Conservation (phyloP, 2,888 invertebrate species). For the Agrotis exclamationis region DNA sequence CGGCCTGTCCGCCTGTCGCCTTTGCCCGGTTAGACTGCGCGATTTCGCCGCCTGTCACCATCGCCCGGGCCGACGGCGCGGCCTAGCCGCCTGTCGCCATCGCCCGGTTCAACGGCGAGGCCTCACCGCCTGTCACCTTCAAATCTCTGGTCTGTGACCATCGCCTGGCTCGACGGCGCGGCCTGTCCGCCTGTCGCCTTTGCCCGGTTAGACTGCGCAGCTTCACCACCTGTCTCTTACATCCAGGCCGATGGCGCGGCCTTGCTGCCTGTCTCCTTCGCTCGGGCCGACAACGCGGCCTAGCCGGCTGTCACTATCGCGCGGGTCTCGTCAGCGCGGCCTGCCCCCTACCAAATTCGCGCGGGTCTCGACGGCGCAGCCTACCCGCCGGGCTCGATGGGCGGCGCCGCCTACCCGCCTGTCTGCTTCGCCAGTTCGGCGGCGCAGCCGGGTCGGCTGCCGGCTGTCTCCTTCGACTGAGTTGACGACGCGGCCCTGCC, state of each 20-base stretch:
- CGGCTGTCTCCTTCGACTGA: not conserved
- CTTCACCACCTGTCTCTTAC: not conserved
- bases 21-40: not conserved
- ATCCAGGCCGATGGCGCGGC: not conserved
- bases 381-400: too few species aligned
- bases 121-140: not conserved
- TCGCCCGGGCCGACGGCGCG: not conserved
- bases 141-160: too few species aligned
- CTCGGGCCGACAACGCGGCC: constrained; percentile 1
- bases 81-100: not conserved
- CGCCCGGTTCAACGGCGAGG: not conserved
- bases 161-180: not conserved
- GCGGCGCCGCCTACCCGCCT: not conserved
- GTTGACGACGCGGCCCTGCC: not conserved
- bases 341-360: too few species aligned
- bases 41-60: not conserved
- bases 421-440: not conserved
- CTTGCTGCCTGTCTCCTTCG: not conserved
- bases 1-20: not conserved
- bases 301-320: constrained; percentile 2
- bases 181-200: not conserved
- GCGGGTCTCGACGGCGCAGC: not conserved
- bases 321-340: too few species aligned
- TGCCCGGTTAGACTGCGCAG: not conserved
- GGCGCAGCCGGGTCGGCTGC: too few species aligned